Percentiles rank a stretch among this genome's conserved stretches.
These are phyloP conservation scores for Microchrysa polita DNA, from an alignment of 2,888 invertebrate genomes.

Conservation along the genomic window DNA sequence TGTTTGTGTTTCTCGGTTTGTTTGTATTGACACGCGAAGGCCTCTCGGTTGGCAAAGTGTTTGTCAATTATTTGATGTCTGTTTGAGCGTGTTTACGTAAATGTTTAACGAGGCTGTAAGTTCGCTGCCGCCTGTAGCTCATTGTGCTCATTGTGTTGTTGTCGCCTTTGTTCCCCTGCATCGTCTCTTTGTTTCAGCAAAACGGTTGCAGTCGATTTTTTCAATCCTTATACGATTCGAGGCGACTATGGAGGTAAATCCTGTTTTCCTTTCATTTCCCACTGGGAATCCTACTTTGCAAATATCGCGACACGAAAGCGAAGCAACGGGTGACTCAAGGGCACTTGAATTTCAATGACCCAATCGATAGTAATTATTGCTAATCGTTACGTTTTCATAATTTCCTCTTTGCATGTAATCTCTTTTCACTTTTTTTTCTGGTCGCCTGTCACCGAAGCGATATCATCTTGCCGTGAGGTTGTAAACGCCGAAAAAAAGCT, in stretches of 20 bases:
- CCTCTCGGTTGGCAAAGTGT: conserved; percentile 36
- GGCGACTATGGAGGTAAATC: too few relatives aligned
- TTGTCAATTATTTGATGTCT: conserved; percentile 44
- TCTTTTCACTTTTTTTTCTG: not conserved
- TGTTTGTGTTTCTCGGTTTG: conserved; percentile 27
- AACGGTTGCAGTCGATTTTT: not conserved
- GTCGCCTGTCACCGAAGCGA: not conserved
- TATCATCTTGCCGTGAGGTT: not conserved
- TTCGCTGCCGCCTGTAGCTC: conserved; percentile 29
- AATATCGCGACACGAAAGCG: not conserved
- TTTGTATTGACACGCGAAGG: conserved; percentile 37
- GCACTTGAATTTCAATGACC: conserved; percentile 10
- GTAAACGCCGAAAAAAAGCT: not conserved
- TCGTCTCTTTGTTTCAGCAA: not conserved
- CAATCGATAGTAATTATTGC: conserved; percentile 24
- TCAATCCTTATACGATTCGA: too few relatives aligned
- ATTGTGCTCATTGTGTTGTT: conserved; percentile 5
- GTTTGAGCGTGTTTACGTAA: conserved; percentile 44
- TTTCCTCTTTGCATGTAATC: conserved; percentile 5
- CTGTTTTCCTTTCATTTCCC: not conserved
- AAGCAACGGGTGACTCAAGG: conserved; percentile 2
- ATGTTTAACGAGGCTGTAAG: conserved; percentile 44
- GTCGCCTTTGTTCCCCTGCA: conserved; percentile 5
- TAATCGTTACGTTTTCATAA: conserved; percentile 27
- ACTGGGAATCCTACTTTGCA: not conserved